phyloP scores from a whole-genome alignment of 2,113 vertebrate genomes.

The Chloebia gouldiae region DNA sequence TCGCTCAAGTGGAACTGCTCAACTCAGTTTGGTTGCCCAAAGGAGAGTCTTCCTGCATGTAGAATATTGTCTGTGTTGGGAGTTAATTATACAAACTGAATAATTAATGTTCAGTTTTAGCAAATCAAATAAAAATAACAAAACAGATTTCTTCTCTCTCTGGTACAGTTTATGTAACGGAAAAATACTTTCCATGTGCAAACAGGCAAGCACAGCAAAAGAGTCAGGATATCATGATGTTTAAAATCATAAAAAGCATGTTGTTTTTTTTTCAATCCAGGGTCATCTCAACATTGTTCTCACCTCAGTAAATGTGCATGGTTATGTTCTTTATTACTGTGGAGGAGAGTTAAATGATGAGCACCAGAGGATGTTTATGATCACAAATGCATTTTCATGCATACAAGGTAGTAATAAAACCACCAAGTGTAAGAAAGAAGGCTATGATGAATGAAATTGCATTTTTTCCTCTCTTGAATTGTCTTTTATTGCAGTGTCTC shows the following conservation, averaged over 20 bases:
- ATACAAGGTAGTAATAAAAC: not conserved
- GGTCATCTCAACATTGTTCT: not conserved
- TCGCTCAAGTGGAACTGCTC: not conserved
- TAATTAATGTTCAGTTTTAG: conserved; percentile 49
- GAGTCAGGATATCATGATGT: not conserved
- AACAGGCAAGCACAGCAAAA: not conserved
- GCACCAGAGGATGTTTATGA: not conserved
- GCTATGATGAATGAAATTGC: not conserved
- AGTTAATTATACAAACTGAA: conserved; percentile 60
- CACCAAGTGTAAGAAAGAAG: not conserved
- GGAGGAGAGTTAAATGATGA: not conserved
- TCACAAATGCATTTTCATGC: not conserved
- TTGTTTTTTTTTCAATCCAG: not conserved
- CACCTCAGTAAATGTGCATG: not conserved
- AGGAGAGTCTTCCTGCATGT: conserved; percentile 42
- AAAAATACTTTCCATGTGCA: not conserved
- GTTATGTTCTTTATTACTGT: not conserved
- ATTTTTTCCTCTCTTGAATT: not conserved
- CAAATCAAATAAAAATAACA: conserved; percentile 34
- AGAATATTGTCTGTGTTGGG: conserved; percentile 47
- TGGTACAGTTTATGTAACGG: not conserved
- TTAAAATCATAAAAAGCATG: not conserved
- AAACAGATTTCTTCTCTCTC: conserved; percentile 4
- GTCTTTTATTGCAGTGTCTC: not conserved
- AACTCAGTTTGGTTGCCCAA: not conserved